A percentile compares a stretch with the other conserved stretches of the same genome.
These are phyloP conservation scores for Lepus oiostolus DNA, from an alignment of 2,797 vertebrate species.

Conservation along the genomic window DNA sequence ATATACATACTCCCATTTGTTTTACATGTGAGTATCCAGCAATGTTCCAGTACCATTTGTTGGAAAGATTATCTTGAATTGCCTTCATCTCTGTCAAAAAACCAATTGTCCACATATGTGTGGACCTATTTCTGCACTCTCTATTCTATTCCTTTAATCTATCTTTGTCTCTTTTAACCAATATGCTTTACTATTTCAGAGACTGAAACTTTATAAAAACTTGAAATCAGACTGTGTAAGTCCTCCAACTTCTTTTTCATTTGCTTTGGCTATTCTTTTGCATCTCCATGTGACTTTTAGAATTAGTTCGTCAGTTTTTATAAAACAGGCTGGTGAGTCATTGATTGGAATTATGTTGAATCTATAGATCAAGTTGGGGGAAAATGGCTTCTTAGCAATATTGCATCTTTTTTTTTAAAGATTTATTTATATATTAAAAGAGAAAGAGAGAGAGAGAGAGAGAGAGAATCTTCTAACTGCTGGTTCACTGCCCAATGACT, in stretches of 20 bases:
- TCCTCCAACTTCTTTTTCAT: slow-evolving; percentile 16
- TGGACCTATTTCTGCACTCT: neutral
- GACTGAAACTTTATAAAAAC: slow-evolving; percentile 1
- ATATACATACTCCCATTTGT: neutral
- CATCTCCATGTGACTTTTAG: slow-evolving; percentile 44
- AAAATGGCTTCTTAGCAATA: too few species aligned
- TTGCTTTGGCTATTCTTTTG: slow-evolving; percentile 44
- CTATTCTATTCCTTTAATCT: neutral
- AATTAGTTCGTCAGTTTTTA: slow-evolving; percentile 48
- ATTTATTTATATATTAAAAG: too few species aligned
- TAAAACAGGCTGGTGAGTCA: slow-evolving; percentile 10
- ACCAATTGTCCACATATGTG: neutral
- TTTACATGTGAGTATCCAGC: neutral
- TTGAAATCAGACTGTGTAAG: slow-evolving; percentile 37
- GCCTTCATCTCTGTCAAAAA: neutral
- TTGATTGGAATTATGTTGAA: too few species aligned
- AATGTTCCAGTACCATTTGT: neutral
- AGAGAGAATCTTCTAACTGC: too few species aligned
- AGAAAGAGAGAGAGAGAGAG: too few species aligned
- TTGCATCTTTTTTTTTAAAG: too few species aligned
- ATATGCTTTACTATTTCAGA: neutral
- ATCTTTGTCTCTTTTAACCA: neutral
- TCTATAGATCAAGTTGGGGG: too few species aligned
- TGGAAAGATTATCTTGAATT: slow-evolving; percentile 4
- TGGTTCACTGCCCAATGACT: too few species aligned